Evolutionary conservation across 2,797 vertebrate genomes (phyloP).

Genomic region (Clarias laeviceps): DNA sequence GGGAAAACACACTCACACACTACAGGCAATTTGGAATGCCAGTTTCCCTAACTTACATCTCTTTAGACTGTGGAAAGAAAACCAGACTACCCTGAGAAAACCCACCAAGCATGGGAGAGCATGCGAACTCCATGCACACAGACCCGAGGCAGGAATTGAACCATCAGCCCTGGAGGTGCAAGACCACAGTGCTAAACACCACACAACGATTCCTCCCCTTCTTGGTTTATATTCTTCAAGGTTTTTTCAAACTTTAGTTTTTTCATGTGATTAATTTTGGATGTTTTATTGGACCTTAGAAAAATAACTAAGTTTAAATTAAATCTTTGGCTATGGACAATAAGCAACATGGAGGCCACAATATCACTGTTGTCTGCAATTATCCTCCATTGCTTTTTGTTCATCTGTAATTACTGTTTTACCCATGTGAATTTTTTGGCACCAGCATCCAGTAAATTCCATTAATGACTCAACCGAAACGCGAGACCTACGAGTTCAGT

Average conservation of each 20-base stretch:
- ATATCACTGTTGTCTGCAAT: slow-evolving; percentile 52
- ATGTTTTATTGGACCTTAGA: not conserved
- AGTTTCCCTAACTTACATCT: too few species aligned
- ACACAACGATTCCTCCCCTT: not conserved
- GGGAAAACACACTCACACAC: too few species aligned
- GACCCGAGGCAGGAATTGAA: too few species aligned
- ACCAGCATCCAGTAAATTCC: slow-evolving; percentile 35
- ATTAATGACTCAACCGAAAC: not conserved
- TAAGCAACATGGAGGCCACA: slow-evolving; percentile 60
- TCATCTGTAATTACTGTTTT: slow-evolving; percentile 48
- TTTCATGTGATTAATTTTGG: not conserved
- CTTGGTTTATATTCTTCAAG: not conserved
- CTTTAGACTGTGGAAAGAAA: too few species aligned
- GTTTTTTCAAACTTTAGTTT: not conserved
- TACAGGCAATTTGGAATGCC: too few species aligned
- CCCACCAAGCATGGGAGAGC: too few species aligned
- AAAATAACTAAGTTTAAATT: slow-evolving; percentile 51
- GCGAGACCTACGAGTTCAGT: not conserved
- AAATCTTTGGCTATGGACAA: slow-evolving; percentile 50
- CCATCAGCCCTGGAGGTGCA: too few species aligned
- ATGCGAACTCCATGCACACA: too few species aligned
- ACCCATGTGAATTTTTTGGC: slow-evolving; percentile 45
- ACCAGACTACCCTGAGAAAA: too few species aligned
- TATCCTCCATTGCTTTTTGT: slow-evolving; percentile 49
- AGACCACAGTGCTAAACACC: too few species aligned